phyloP scores from a whole-genome alignment of 2,113 vertebrate species.

The Fregetta grallaria region DNA sequence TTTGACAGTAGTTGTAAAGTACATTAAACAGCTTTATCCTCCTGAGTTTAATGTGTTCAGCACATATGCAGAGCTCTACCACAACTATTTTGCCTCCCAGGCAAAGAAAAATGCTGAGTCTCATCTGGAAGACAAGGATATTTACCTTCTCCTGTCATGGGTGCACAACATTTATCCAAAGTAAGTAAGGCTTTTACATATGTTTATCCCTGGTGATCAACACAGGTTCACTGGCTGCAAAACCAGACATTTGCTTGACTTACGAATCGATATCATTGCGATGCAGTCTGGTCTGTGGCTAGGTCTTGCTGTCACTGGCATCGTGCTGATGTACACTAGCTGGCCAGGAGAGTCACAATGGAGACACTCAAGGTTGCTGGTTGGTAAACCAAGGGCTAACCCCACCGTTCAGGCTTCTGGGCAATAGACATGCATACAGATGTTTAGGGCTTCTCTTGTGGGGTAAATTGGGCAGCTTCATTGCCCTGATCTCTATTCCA shows the following conservation, averaged over 20 bases:
- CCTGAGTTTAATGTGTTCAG: conserved; percentile 78
- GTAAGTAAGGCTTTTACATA: conserved; percentile 60
- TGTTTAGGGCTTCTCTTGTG: neutral
- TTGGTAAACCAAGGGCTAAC: neutral
- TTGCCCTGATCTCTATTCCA: neutral
- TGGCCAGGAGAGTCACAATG: neutral
- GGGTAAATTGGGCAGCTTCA: neutral
- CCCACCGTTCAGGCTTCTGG: neutral
- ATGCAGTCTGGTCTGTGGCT: neutral
- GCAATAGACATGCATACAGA: neutral
- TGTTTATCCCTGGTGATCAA: neutral
- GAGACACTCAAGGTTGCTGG: neutral
- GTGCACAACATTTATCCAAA: conserved; percentile 80
- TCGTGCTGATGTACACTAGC: neutral
- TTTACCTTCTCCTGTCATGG: conserved; percentile 83
- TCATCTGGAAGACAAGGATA: conserved; percentile 74
- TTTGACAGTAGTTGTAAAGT: conserved; percentile 75
- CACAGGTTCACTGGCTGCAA: neutral
- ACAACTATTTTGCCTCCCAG: conserved; percentile 74
- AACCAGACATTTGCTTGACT: neutral
- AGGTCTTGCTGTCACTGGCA: neutral
- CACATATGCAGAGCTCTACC: conserved; percentile 81
- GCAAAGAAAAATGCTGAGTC: conserved; percentile 58
- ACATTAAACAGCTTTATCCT: conserved; percentile 79
- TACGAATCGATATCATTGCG: rapidly evolving